Conservation (phyloP, 1,140 invertebrate genomes). For the Zaprionus inermis region DNA sequence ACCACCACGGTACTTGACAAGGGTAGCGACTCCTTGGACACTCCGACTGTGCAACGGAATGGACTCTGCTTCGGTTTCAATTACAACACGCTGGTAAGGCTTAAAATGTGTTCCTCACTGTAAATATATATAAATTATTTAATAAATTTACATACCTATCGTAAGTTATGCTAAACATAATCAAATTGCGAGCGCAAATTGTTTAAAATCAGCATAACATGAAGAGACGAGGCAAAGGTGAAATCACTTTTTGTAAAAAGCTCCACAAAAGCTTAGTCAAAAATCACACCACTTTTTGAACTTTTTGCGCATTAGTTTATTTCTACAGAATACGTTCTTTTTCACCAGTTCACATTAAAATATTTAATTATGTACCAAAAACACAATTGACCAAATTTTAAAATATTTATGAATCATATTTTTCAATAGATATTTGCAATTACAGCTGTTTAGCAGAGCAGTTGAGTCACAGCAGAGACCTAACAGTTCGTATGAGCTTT, state of each 20-base stretch:
- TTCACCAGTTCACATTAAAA: background rate
- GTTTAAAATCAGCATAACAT: background rate
- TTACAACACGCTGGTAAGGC: slow-evolving; percentile 42
- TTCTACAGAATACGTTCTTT: background rate
- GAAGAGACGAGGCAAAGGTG: background rate
- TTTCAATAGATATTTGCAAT: background rate
- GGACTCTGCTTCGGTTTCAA: slow-evolving; percentile 29
- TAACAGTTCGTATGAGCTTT: slow-evolving; percentile 15
- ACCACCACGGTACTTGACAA: background rate
- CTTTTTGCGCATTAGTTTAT: slow-evolving; percentile 8
- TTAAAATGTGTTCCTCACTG: background rate
- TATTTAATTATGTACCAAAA: background rate
- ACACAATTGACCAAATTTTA: background rate
- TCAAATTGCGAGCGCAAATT: slow-evolving; percentile 24
- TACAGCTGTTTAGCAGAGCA: slow-evolving; percentile 14
- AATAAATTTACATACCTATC: slow-evolving; percentile 1
- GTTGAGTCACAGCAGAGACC: background rate
- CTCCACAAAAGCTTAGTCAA: slow-evolving; percentile 21
- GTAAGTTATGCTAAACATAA: background rate
- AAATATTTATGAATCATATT: background rate
- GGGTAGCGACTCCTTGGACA: slow-evolving; percentile 19
- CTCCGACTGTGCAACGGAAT: slow-evolving; percentile 16
- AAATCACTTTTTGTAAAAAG: background rate
- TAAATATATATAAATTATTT: background rate
- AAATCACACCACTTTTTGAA: slow-evolving; percentile 5